Base-by-base conservation (phyloP, 2,797 vertebrate species). In the Choloepus didactylus region DNA sequence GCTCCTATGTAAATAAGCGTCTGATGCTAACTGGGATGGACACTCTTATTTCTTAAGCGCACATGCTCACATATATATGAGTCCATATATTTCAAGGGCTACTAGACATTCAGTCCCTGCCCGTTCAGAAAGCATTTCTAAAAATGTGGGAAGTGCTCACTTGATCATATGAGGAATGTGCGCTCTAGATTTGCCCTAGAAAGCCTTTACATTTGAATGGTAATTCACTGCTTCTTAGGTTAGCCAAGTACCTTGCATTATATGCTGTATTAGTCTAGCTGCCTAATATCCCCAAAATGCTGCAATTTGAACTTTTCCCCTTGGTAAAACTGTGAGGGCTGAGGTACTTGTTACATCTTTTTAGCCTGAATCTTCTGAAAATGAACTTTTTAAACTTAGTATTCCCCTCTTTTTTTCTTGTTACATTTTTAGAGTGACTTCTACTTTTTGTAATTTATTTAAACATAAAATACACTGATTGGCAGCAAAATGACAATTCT, bases 91-190 rank as follows among this genome's bases (percentile, higher is more conserved):
- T 85, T 54, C 46, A 89, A 4, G 70, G 23, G 2, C 49, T 94
- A 9, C 60, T 91, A 54, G 35, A 49, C n/a, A 82, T 80, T 23
- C 23, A 59, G 31, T 51, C 21, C 27, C 21, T 93, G 5, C 38
- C 23, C 27, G 25, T 88, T 90, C 21, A 91, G 51, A 94, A 94
- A 87, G 23, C 62, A 88, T 94, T 95, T 62, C 66, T 84, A 35
- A 83, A 94, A 89, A 46, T 81, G 6, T 49, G 5, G 6, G 51
- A 91, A 89, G 87, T 90, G 76, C 0, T 90, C 10, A 77, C 66
- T 89, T 91, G 76, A 18, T 94, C 67, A 41, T 79, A 5, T 85
- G 64, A 70, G 27, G 69, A 90, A 4, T 79, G 25, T 73, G 38
- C 29, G 31, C 38, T 81, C 21, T 41, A 75, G 44, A 85, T 88